Percentiles rank a stretch among this genome's conserved stretches.
phyloP scores from a whole-genome alignment of 2,888 invertebrate genomes.

The Maniola hyperantus region DNA sequence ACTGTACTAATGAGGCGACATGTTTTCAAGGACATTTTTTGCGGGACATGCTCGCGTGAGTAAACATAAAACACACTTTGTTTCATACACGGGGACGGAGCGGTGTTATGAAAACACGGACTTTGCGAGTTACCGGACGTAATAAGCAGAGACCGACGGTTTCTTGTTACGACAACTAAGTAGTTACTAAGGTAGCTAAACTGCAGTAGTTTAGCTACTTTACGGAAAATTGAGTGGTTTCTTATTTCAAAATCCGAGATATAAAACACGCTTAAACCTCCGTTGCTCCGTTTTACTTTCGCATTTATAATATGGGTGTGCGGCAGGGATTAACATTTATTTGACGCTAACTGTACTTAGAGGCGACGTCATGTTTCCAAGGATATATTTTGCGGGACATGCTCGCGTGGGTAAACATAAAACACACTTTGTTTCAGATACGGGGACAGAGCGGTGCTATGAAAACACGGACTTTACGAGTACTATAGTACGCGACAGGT shows the following conservation, averaged over 20 bases:
- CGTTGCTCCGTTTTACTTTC: too few species aligned
- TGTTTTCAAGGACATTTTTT: slow-evolving; percentile 30
- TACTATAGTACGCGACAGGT: too few species aligned
- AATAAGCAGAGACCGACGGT: slow-evolving; percentile 22
- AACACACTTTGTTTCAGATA: slow-evolving; percentile 25
- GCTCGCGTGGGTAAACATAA: slow-evolving; percentile 34
- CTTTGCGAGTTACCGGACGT: slow-evolving; percentile 21
- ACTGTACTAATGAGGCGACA: slow-evolving; percentile 22
- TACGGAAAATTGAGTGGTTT: slow-evolving; percentile 19
- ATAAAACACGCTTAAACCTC: not conserved
- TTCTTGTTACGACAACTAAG: not conserved
- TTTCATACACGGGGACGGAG: slow-evolving; percentile 22
- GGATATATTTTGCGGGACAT: slow-evolving; percentile 32
- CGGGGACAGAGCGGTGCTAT: slow-evolving; percentile 29
- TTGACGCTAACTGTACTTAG: not conserved
- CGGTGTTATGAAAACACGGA: slow-evolving; percentile 31
- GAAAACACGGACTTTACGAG: slow-evolving; percentile 28
- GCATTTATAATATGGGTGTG: too few species aligned
- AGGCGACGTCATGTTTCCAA: slow-evolving; percentile 26
- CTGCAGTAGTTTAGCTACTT: not conserved
- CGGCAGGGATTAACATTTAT: too few species aligned
- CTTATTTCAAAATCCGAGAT: slow-evolving; percentile 18
- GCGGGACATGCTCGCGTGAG: slow-evolving; percentile 30
- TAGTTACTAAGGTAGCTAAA: not conserved
- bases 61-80: slow-evolving; percentile 34